Evolutionary conservation across 2,113 vertebrate species (phyloP), one percentile per base, ranked within the genome.

Genomic region (Grammomys dolichurus): DNA sequence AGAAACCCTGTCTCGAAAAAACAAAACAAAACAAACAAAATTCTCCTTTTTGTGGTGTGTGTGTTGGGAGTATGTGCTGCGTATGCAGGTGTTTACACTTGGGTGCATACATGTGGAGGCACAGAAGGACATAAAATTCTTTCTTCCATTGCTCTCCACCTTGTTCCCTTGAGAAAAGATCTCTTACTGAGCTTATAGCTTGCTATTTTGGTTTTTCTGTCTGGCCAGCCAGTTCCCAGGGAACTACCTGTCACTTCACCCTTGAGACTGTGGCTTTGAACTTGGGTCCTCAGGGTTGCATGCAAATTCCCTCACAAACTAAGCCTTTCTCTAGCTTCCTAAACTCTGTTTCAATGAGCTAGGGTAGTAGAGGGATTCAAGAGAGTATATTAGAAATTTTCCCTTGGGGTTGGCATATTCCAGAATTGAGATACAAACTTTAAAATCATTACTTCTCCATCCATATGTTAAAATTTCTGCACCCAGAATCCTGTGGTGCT

Each of bases 391-490:
- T 81, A 43, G 43, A 88, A 81, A 54, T 81, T 86, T 85, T 43
- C 92, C n/a, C 81, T 60, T 92, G n/a, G 76, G 31, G 46, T 90
- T 72, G 90, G 87, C 82, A 24, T 51, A 73, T 89, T 63, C 65
- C 93, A 54, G 4, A 94, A 89, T 69, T 77, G 40, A 89, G 46
- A 43, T 65, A 46, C 24, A 56, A 31, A 89, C 93, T 87, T 93
- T 20, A 81, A 94, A 95, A 89, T 65, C 56, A 46, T 82, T 92
- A 31, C n/a, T 33, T 96, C 92, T 77, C 26, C 43, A 67, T 48
- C 46, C 19, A 1, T 3, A 93, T 77, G 28, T 72, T 85, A 51
- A 88, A 70, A 36, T 54, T 76, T 17, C 69, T 80, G 28, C 33
- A 26, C 14, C 46, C 19, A 3, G 5, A 20, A 4, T 67, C 90